These are phyloP conservation scores for Lucifuga dentata DNA, from an alignment of 2,113 vertebrate genomes.

Conservation along the genomic window DNA sequence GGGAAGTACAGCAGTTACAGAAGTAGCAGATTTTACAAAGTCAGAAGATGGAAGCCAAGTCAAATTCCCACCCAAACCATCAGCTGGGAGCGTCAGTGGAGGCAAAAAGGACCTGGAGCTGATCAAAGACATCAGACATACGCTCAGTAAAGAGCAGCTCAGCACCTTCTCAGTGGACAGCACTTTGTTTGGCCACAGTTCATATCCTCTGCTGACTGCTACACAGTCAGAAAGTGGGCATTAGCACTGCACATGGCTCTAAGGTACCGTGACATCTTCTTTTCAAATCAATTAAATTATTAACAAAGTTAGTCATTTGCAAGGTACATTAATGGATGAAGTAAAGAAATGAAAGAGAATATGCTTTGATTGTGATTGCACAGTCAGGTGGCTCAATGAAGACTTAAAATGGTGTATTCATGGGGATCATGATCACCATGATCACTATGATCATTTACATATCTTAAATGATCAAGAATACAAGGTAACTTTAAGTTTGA, in stretches of 20 bases:
- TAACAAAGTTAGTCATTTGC: too few relatives aligned
- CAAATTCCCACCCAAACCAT: constrained; percentile 20
- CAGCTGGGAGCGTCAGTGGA: constrained; percentile 2
- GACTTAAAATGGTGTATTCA: not conserved
- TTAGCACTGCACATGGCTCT: constrained; percentile 26
- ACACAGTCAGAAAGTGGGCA: constrained; percentile 60
- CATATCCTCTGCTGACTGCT: constrained; percentile 62
- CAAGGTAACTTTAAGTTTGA: not conserved
- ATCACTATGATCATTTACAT: too few relatives aligned
- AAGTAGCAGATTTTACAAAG: constrained; percentile 40
- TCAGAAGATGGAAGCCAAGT: constrained; percentile 56
- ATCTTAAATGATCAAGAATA: not conserved
- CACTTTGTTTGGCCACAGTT: constrained; percentile 52
- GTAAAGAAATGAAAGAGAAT: not conserved
- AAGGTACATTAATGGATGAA: too few relatives aligned
- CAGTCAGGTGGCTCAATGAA: constrained; percentile 10
- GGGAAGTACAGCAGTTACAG: constrained; percentile 49
- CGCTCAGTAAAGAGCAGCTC: constrained; percentile 61
- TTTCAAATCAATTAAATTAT: too few relatives aligned
- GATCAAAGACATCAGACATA: constrained; percentile 60
- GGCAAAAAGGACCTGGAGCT: constrained; percentile 30
- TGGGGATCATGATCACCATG: too few relatives aligned
- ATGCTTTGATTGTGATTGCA: not conserved
- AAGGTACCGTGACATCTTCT: not conserved
- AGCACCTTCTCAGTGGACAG: constrained; percentile 68